These are phyloP conservation scores for Clarias platycephalus DNA, from an alignment of 2,797 vertebrate genomes.

Conservation along the genomic window DNA sequence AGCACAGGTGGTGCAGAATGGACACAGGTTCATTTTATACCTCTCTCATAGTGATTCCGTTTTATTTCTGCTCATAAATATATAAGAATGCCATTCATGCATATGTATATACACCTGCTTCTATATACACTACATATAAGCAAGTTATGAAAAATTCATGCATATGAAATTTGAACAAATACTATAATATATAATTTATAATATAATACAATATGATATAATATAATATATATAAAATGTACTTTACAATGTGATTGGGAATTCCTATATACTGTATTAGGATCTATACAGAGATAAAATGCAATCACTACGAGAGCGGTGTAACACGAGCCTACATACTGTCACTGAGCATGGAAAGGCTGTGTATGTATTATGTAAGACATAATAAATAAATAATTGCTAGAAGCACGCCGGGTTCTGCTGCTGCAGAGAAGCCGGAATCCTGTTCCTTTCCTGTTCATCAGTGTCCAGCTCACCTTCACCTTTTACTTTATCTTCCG, in stretches of 20 bases:
- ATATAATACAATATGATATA: too few relatives aligned
- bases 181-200: too few relatives aligned
- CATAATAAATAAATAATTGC: constrained; percentile 55
- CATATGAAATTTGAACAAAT: too few relatives aligned
- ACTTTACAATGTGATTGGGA: neutral
- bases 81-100: too few relatives aligned
- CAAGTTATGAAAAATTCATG: too few relatives aligned
- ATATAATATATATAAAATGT: too few relatives aligned
- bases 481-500: neutral
- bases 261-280: neutral
- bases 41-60: too few relatives aligned
- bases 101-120: too few relatives aligned
- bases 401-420: constrained; percentile 18
- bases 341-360: constrained; percentile 21
- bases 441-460: neutral
- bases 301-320: neutral
- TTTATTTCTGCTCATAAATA: too few relatives aligned
- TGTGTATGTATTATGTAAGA: constrained; percentile 55
- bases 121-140: too few relatives aligned
- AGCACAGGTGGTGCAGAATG: constrained; percentile 36
- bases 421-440: constrained; percentile 13
- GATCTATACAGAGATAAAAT: neutral
- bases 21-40: neutral
- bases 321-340: constrained; percentile 8
- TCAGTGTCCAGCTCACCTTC: neutral